Evolutionary conservation across 2,797 vertebrate genomes (phyloP), one percentile per base, ranked within the genome.

Genomic region (Siniperca scherzeri): DNA sequence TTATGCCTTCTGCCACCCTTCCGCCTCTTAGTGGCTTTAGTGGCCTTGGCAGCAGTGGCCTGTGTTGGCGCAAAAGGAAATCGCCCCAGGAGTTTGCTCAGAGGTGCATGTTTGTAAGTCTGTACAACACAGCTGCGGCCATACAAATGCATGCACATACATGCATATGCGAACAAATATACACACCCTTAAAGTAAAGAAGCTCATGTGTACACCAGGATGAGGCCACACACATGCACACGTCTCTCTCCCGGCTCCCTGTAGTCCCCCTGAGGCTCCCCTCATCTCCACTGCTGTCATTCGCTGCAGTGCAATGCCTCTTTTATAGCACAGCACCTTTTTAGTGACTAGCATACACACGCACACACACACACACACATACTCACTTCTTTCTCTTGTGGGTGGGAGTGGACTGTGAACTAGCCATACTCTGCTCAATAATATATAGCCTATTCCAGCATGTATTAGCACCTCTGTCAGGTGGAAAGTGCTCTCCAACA

Each of bases 21-120:
- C 75, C 19, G n/a, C 73, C 74, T 85, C 85, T 88, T 78, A 40
- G 79, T 86, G 85, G 81, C 83, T 89, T 90, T 83, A 75, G 83
- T 78, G 81, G 76, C 77, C 78, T 83, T 90, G 90, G 87, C 87
- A 83, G 72, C 52, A 27, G 74, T 12, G 44, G 42, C 50, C 78
- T 79, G 67, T 64, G 33, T 67, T n/a, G 44, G 53, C 77, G 78
- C 60, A 16, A 77, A 83, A 65, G 52, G 70, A 87, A 83, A 76
- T 78, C 79, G 78, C 79, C 36, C 38, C 1, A n/a, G 65, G 72
- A 77, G 68, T 88, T 89, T 82, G 12, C 77, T 83, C 73, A 7
- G 55, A 76, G 82, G 59, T 69, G 72, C 70, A 27, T 74, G 81
- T 88, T 84, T 87, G 70, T 77, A 74, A 59, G 68, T 64, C 56